Evolutionary conservation across 2,797 vertebrate species (phyloP), one percentile per base, ranked within the genome.

Genomic region (Merluccius polli): DNA sequence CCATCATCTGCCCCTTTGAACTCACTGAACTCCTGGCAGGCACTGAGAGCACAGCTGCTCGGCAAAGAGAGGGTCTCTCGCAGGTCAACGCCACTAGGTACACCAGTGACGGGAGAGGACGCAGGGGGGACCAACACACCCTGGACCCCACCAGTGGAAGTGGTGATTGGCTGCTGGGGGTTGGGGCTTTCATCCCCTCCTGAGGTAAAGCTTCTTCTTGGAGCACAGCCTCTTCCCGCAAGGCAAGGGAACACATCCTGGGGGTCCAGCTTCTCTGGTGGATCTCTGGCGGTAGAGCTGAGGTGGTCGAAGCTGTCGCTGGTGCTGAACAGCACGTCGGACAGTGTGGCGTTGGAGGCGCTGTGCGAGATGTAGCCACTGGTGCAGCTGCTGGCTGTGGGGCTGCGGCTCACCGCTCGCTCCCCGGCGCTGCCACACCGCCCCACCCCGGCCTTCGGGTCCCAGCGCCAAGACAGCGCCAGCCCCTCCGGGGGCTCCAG

Each of bases 361-460:
- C 98, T 99, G 91, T 99, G 96, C 77, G 97, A 99, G 80, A 98
- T 96, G 90, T 99, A 99, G 80, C 98, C 98, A 67, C 97, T 99
- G 41, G 98, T 99, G 84, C 97, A 96, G 80, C 96, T 99, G 94
- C 98, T 99, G 85, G 94, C 92, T 0, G 97, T 98, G 63, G 98
- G 97, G 89, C 98, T 99, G 44, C 95, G 95, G 63, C 97, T 93
- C 70, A 95, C 94, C 73, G 95, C 95, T 74, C 94, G 95, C 82
- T 97, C 96, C 30, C 80, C 78, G 0, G 70, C 81, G 13, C 80
- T 77, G 35, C 84, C 89, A 0, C 78, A 5, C 12, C 29, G 44
- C 36, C 72, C 72, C 86, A 79, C 3, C 69, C 59, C 59, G 59
- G 82, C 81, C 77, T 85, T 87, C 27, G 71, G 72, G 73, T 89